These are phyloP conservation scores for Acrobeloides nanus DNA, from an alignment of 2,888 invertebrate genomes.

Conservation along the genomic window DNA sequence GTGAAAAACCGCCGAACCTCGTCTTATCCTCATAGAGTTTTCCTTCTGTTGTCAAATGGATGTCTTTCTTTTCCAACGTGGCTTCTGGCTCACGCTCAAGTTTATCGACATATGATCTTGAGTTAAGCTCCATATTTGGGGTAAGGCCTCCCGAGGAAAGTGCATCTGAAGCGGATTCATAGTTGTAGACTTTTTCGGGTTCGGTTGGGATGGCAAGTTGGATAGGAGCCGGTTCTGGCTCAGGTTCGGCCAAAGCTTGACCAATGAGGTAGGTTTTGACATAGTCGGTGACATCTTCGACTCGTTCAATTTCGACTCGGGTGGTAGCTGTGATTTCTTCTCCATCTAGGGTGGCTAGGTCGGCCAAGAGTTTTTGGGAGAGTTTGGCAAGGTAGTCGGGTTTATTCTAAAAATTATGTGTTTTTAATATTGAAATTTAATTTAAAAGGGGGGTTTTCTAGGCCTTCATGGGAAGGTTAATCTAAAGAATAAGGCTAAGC, in stretches of 20 bases:
- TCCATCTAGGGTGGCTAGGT: conserved; percentile 29
- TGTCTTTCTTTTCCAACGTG: conserved; percentile 31
- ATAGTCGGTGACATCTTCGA: conserved; percentile 51
- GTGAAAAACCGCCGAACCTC: too few species aligned
- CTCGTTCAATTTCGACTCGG: conserved; percentile 47
- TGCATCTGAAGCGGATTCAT: conserved; percentile 29
- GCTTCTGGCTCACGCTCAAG: conserved; percentile 34
- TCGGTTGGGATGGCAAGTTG: too few species aligned
- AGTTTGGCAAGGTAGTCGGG: conserved; percentile 35
- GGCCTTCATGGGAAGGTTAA: too few species aligned
- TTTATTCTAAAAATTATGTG: conserved; percentile 31
- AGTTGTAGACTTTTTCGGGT: conserved; percentile 23
- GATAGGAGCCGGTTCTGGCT: conserved; percentile 10
- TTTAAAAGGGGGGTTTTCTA: too few species aligned
- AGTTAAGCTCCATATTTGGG: conserved; percentile 16
- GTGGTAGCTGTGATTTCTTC: conserved; percentile 44
- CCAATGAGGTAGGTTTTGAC: conserved; percentile 52
- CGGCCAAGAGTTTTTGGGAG: conserved; percentile 27
- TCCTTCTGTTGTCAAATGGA: conserved; percentile 40
- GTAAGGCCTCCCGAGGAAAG: conserved; percentile 22
- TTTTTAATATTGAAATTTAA: too few species aligned
- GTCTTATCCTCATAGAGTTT: conserved; percentile 38
- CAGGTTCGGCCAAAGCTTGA: conserved; percentile 37
- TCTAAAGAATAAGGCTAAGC: too few species aligned
- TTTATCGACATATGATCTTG: conserved; percentile 41